Conservation (phyloP, 2,888 invertebrate genomes). For the Cyrtodaria siliqua region DNA sequence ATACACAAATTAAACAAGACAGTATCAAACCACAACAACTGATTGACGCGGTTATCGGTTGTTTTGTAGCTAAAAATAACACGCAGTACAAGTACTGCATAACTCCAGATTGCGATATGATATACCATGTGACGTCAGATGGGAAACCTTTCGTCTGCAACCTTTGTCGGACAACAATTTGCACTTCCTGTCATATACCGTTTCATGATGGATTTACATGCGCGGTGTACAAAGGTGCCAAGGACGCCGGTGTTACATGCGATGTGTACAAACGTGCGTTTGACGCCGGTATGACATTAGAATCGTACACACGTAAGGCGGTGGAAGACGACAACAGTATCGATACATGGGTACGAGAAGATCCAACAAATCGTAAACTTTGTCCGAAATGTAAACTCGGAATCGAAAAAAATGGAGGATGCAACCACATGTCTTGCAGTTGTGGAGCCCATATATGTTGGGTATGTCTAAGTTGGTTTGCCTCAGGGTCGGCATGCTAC, state of each 20-base stretch:
- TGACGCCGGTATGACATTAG: too few species aligned
- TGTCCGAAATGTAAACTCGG: conserved; percentile 77
- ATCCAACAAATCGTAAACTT: conserved; percentile 64
- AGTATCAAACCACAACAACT: conserved; percentile 49
- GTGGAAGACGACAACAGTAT: conserved; percentile 52
- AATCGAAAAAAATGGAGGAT: conserved; percentile 80
- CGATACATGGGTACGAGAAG: conserved; percentile 66
- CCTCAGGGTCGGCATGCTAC: conserved; percentile 64
- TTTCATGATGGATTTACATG: conserved; percentile 79
- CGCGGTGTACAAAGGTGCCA: conserved; percentile 63
- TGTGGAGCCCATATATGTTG: conserved; percentile 81
- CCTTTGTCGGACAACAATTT: conserved; percentile 68
- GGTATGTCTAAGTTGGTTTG: conserved; percentile 72
- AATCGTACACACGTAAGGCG: too few species aligned
- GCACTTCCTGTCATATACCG: conserved; percentile 75
- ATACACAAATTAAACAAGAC: conserved; percentile 43
- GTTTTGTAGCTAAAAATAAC: conserved; percentile 67
- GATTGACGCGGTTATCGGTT: conserved; percentile 62
- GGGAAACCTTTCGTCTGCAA: conserved; percentile 67
- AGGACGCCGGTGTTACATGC: conserved; percentile 6
- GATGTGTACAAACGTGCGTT: too few species aligned
- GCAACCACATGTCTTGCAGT: conserved; percentile 78
- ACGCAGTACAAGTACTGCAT: conserved; percentile 72
- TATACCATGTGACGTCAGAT: conserved; percentile 71
- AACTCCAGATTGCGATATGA: conserved; percentile 79